phyloP scores from a whole-genome alignment of 2,797 vertebrate genomes.

The Leuciscus waleckii region DNA sequence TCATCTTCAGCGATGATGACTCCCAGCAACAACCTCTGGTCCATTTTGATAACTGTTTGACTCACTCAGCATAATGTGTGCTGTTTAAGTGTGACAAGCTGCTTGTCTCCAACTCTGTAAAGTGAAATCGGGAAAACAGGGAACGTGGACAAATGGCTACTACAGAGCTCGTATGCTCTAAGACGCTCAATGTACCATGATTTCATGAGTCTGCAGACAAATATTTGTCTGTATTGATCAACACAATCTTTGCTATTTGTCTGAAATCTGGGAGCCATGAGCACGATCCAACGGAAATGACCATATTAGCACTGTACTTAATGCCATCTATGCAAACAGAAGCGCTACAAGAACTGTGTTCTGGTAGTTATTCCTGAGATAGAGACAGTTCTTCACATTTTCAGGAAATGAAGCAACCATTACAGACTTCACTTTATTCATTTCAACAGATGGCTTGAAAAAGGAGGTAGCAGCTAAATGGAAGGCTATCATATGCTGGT shows the following conservation, averaged over 20 bases:
- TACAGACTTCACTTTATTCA: slow-evolving; percentile 5
- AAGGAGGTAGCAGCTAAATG: slow-evolving; percentile 16
- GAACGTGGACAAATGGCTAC: not conserved
- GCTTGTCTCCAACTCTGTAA: slow-evolving; percentile 15
- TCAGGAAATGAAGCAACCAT: slow-evolving; percentile 18
- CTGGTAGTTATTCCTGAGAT: slow-evolving; percentile 21
- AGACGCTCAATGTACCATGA: slow-evolving; percentile 61
- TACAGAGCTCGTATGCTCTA: slow-evolving; percentile 48
- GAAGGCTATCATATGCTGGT: slow-evolving; percentile 25
- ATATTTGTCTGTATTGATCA: slow-evolving; percentile 43
- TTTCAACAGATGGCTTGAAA: slow-evolving; percentile 27
- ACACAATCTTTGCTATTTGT: slow-evolving; percentile 54
- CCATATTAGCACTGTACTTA: slow-evolving; percentile 35
- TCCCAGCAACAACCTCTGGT: slow-evolving; percentile 1
- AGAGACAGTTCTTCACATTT: slow-evolving; percentile 35
- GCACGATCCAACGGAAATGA: slow-evolving; percentile 51
- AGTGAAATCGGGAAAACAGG: slow-evolving; percentile 26
- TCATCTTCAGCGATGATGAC: slow-evolving; percentile 36
- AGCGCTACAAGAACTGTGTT: slow-evolving; percentile 22
- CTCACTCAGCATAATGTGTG: slow-evolving; percentile 33
- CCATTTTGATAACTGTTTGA: slow-evolving; percentile 13
- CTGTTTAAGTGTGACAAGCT: slow-evolving; percentile 14
- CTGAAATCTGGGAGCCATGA: slow-evolving; percentile 60
- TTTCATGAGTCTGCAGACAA: slow-evolving; percentile 59
- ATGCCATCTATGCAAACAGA: not conserved